Evolutionary conservation across 2,888 invertebrate genomes (phyloP).

Genomic region (Agonum fuliginosum): DNA sequence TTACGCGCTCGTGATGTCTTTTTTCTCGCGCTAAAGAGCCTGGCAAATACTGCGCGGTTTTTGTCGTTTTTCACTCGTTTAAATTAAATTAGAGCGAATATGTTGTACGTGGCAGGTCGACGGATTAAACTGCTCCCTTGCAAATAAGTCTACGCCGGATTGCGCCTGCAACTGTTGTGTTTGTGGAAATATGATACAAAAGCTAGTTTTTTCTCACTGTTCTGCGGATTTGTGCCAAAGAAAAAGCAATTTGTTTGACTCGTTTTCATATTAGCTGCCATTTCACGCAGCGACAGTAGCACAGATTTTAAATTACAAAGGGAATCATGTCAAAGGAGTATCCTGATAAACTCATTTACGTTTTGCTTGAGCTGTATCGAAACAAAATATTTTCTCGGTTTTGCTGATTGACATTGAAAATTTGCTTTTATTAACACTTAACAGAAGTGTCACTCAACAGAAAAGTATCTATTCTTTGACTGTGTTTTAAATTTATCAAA

Average conservation of each 20-base stretch:
- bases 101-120: slow-evolving; percentile 51
- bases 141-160: slow-evolving; percentile 3
- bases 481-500: no score
- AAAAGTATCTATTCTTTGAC: no score
- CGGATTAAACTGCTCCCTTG: slow-evolving; percentile 49
- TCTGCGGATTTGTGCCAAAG: not conserved
- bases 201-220: slow-evolving; percentile 22
- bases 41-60: slow-evolving; percentile 31
- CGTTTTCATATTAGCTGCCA: not conserved
- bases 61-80: slow-evolving; percentile 47
- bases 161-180: slow-evolving; percentile 23
- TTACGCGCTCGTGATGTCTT: slow-evolving; percentile 27
- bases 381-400: no score
- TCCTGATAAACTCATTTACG: no score
- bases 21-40: slow-evolving; percentile 41
- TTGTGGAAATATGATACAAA: slow-evolving; percentile 12
- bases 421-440: no score
- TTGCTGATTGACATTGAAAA: no score
- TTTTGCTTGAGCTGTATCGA: no score
- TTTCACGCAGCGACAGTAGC: not conserved
- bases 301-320: slow-evolving; percentile 11
- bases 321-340: not conserved
- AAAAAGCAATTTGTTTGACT: slow-evolving; percentile 4
- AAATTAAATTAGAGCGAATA: slow-evolving; percentile 53
- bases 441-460: no score